A percentile compares a stretch with the other conserved stretches of the same genome.
Conservation (phyloP, 2,888 invertebrate species). For the Lochmaea capreae region DNA sequence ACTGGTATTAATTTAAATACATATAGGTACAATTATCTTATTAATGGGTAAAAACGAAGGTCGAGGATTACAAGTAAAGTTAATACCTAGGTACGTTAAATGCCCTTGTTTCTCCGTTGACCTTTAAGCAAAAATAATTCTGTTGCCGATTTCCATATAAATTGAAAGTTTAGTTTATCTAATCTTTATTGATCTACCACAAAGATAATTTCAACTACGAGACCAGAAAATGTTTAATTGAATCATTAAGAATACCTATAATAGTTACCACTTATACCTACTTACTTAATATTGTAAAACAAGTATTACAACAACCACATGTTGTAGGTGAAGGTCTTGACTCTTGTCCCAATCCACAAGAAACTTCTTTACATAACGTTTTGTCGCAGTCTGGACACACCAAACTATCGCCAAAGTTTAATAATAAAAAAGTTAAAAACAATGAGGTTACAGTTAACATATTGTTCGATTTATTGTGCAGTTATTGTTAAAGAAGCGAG, state of each 20-base stretch:
- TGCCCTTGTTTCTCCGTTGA: no score
- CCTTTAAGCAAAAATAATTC: no score
- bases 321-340: conserved; percentile 1
- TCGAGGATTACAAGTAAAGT: no score
- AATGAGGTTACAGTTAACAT: neutral
- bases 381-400: conserved; percentile 1
- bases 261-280: no score
- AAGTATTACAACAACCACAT: conserved; percentile 5
- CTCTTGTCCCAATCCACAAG: conserved; percentile 5
- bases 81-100: no score
- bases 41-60: no score
- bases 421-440: neutral
- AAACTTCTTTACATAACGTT: neutral
- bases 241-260: neutral
- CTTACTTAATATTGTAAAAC: neutral
- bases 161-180: no score
- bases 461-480: neutral
- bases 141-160: no score
- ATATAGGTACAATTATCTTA: no score
- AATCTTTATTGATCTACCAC: no score
- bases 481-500: neutral
- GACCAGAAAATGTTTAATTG: neutral
- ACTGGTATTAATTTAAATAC: no score
- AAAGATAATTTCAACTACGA: neutral
- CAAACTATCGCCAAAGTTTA: neutral